A percentile compares a stretch with the other conserved stretches of the same genome.
phyloP scores from a whole-genome alignment of 2,888 invertebrate species.

The Drosophila infuscata region DNA sequence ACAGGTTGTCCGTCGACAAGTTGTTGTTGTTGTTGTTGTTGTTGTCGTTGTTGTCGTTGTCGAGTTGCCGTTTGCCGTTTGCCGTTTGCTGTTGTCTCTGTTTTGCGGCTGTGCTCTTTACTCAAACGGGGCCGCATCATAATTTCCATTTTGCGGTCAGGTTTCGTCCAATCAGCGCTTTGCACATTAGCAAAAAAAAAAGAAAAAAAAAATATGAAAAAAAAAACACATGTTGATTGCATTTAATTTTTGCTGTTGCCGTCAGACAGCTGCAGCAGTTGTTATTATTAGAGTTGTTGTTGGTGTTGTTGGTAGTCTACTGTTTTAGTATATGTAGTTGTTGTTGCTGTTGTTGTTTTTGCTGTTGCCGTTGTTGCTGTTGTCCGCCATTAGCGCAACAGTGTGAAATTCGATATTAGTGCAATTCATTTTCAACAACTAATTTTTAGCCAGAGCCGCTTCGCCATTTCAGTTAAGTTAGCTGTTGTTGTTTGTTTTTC shows the following conservation, averaged over 20 bases:
- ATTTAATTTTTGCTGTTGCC: slow-evolving; percentile 64
- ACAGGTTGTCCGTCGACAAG: slow-evolving; percentile 53
- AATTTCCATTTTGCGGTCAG: slow-evolving; percentile 81
- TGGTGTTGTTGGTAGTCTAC: slow-evolving; percentile 47
- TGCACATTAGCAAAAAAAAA: slow-evolving; percentile 75
- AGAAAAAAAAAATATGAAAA: slow-evolving; percentile 22
- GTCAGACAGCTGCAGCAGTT: slow-evolving; percentile 51
- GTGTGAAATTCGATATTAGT: slow-evolving; percentile 82
- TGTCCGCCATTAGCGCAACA: slow-evolving; percentile 77
- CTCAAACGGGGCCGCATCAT: slow-evolving; percentile 80
- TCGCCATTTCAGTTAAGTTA: slow-evolving; percentile 42
- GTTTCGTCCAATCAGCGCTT: slow-evolving; percentile 82
- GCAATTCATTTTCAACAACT: slow-evolving; percentile 81
- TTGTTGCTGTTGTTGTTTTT: slow-evolving; percentile 37
- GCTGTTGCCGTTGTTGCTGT: slow-evolving; percentile 47
- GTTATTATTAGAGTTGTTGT: slow-evolving; percentile 36
- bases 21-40: slow-evolving; percentile 38
- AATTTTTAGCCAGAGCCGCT: slow-evolving; percentile 63
- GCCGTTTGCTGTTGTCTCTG: slow-evolving; percentile 37
- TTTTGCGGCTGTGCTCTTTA: slow-evolving; percentile 69
- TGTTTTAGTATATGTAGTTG: slow-evolving; percentile 33
- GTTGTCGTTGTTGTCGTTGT: slow-evolving; percentile 43
- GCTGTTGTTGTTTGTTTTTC: slow-evolving; percentile 26
- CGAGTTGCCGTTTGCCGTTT: slow-evolving; percentile 33
- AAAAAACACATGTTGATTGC: slow-evolving; percentile 73